These are phyloP conservation scores for Rhaphigaster nebulosa DNA, from an alignment of 2,888 invertebrate genomes.

Conservation along the genomic window DNA sequence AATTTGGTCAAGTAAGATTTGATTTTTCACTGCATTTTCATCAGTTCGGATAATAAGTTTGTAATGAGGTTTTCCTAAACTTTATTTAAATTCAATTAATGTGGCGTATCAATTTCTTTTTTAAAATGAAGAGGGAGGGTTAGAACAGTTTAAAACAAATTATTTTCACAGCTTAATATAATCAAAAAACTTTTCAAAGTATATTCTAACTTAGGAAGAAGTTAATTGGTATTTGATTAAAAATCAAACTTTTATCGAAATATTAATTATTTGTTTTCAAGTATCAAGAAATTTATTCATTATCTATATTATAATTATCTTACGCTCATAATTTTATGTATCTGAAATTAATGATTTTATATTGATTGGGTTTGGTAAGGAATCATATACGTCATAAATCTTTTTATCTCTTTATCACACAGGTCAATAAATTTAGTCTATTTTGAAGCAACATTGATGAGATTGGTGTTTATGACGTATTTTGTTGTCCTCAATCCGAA, in stretches of 20 bases:
- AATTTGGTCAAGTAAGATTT: too few species aligned
- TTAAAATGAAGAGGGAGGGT: not conserved
- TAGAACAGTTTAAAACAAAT: not conserved
- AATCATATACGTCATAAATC: too few species aligned
- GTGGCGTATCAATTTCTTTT: not conserved
- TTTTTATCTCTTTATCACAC: too few species aligned
- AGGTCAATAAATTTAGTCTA: too few species aligned
- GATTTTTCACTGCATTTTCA: not conserved
- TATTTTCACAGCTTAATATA: not conserved
- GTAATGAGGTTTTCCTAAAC: not conserved
- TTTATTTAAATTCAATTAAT: not conserved
- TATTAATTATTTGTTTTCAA: not conserved
- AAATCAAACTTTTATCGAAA: not conserved
- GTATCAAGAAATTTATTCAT: not conserved
- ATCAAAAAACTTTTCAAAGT: not conserved
- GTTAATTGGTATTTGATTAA: not conserved
- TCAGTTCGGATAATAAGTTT: not conserved
- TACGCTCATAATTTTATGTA: too few species aligned
- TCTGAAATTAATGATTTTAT: too few species aligned
- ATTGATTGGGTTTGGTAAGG: too few species aligned
- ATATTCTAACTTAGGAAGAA: not conserved
- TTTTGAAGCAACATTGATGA: too few species aligned
- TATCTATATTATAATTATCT: too few species aligned
- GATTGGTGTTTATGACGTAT: too few species aligned
- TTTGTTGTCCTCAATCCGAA: too few species aligned